Conservation (phyloP, 2,797 vertebrate species). For the Poeciliopsis gracilis region DNA sequence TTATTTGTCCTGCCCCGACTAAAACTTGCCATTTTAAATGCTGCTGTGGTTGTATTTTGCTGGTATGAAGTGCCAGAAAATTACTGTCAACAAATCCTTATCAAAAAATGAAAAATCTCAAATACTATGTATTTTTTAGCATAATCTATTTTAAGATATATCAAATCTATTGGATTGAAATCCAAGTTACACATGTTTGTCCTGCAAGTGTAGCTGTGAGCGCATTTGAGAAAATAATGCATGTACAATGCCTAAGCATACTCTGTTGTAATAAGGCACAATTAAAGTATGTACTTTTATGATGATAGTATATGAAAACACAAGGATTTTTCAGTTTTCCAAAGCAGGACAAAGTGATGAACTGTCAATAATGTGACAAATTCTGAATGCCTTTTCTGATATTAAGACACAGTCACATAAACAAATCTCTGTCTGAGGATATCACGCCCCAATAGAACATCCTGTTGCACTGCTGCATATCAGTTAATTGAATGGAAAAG, state of each 20-base stretch:
- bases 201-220: not conserved
- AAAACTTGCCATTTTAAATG: not conserved
- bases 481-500: slow-evolving; percentile 14
- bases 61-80: not conserved
- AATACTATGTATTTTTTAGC: not conserved
- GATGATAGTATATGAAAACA: not conserved
- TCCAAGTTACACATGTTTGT: not conserved
- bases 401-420: slow-evolving; percentile 15
- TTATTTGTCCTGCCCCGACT: not conserved
- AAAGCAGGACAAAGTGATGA: not conserved
- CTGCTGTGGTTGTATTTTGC: not conserved
- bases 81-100: not conserved
- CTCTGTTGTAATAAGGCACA: not conserved
- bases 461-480: not conserved
- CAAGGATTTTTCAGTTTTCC: not conserved
- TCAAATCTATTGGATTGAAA: not conserved
- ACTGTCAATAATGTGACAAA: not conserved
- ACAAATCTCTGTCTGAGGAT: slow-evolving; percentile 20
- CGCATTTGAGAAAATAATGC: not conserved
- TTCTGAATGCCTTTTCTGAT: slow-evolving; percentile 16
- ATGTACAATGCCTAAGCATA: not conserved
- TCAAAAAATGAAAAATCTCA: not conserved
- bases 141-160: not conserved
- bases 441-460: slow-evolving; percentile 24
- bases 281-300: not conserved